Base-by-base conservation (phyloP, 2,797 vertebrate species). In the Enteromius mattozi region DNA sequence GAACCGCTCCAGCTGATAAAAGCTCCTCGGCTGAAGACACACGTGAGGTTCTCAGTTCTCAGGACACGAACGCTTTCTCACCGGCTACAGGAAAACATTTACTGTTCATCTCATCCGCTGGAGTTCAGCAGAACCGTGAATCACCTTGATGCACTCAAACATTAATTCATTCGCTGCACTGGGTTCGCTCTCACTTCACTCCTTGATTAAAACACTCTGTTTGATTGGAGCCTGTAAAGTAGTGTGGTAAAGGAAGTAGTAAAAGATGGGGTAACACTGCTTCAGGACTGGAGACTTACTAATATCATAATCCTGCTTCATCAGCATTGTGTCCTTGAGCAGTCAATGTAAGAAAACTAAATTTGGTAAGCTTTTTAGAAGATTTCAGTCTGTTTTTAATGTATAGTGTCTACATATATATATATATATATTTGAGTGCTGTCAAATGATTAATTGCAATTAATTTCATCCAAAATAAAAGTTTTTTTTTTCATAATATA, bases 1-100 rank as follows among this genome's bases (percentile, higher is more conserved):
- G 2, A 88, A 85, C 90, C 63, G 8, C 84, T 89, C 81, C 85
- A 80, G 72, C 65, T 89, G 89, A 91, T 82, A 79, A 78, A 61
- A 69, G 87, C 77, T 63, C 49, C 74, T 40, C 42, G 37, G 78
- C 45, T 45, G 27, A 71, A 74, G 33, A 45, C 30, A 12, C 24
- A 24, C 21, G 33, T 10, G 78, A 21, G 40, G 8, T 21, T 45
- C 40, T 69, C 24, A 71, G 78, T 30, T 35, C 54, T 42, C 30
- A 49, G 35, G 35, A 61, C 72, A 51, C 51, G 3, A 76, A 30
- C 2, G 19, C 56, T 69, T 69, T 45, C 81, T 81, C 68, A 45
- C 37, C 7, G 54, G 42, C 82, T 47, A 78, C 63, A 82, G 76
- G 33, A 33, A 83, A 89, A 88, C 72, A 77, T 80, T 85, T 85